Evolutionary conservation across 2,797 vertebrate genomes (phyloP), one percentile per base, ranked within the genome.

Genomic region (Myotis pilosus): DNA sequence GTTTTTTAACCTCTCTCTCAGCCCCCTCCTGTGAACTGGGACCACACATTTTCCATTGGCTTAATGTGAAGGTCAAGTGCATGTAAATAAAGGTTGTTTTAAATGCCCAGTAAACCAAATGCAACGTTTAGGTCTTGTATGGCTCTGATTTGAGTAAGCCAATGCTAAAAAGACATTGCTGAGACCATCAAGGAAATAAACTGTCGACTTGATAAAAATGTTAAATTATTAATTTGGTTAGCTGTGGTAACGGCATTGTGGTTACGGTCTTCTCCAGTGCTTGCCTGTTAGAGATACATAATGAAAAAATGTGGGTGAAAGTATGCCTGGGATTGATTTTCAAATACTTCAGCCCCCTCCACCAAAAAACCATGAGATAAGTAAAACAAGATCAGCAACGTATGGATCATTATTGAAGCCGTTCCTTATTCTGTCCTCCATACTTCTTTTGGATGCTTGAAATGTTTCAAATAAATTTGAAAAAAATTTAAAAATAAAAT

Each of bases 151-250:
- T 60, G 44, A 90, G 47, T 72, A 92, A 87, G 30, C 23, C 62
- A 82, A 19, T 62, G 13, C 82, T 69, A 81, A 74, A 87, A 91
- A 72, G 53, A 64, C n/a, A 41, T 80, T 83, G 47, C 76, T 78
- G 60, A 74, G 60, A 81, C 28, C 30, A 51, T 60, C 47, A 53
- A 19, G 33, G 19, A 66, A 71, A 36, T 91, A 75, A 89, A 81
- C 78, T 51, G 47, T 92, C 20, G 8, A 92, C 30, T 76, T 72
- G 47, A 51, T 71, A 62, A 51, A 36, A 6, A 86, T 82, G 44
- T 62, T 75, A 90, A 88, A 62, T 87, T 68, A 82, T 25, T 95
- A 44, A 87, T 68, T 91, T 92, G 79, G 19, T 91, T 55, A 53
- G 57, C 60, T 55, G 25, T 75, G 41, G 66, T 94, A 75, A 76